Conservation (phyloP, 2,888 invertebrate genomes). For the Polydesmus complanatus region DNA sequence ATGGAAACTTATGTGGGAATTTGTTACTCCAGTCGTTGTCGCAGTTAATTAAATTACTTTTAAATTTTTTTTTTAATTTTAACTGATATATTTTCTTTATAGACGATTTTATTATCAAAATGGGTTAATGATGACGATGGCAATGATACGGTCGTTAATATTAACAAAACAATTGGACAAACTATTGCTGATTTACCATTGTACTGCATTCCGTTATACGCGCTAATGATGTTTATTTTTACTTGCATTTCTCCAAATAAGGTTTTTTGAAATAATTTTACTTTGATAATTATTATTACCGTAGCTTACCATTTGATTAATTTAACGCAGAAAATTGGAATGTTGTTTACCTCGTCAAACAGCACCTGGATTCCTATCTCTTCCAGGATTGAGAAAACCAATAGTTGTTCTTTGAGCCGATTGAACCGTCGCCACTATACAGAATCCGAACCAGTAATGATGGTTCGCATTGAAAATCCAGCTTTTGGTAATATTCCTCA, state of each 20-base stretch:
- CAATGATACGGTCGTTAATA: neutral
- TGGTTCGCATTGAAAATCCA: slow-evolving; percentile 1
- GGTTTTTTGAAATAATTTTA: neutral
- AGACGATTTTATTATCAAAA: neutral
- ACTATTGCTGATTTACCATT: neutral
- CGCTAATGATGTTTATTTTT: neutral
- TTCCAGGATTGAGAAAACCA: neutral
- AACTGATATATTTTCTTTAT: neutral
- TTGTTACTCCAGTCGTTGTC: neutral
- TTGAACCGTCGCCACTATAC: neutral
- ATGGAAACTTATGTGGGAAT: neutral
- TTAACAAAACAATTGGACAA: neutral
- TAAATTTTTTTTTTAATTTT: neutral
- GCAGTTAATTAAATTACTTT: neutral
- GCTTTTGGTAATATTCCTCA: slow-evolving; percentile 1
- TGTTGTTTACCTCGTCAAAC: neutral
- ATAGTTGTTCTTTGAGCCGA: neutral
- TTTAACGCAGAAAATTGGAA: neutral
- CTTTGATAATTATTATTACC: too few species aligned
- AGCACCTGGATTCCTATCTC: neutral
- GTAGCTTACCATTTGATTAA: neutral
- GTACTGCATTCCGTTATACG: neutral
- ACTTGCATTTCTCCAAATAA: neutral
- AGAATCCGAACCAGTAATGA: neutral
- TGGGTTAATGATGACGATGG: neutral